These are phyloP conservation scores for Nymphalis polychloros DNA, from an alignment of 2,888 invertebrate genomes.

Conservation along the genomic window DNA sequence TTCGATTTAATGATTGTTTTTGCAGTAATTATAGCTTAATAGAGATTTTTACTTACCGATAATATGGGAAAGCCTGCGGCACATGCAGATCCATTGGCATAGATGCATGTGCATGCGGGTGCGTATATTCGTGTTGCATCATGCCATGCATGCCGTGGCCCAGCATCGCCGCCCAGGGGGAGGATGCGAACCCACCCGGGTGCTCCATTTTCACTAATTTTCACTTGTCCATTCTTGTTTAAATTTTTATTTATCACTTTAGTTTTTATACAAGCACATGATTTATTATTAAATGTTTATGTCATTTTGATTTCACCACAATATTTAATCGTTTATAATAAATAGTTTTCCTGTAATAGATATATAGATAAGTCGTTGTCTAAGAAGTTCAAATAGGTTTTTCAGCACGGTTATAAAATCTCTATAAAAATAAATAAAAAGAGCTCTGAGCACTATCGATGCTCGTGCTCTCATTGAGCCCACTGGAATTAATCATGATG, in stretches of 20 bases:
- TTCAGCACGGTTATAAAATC: too few relatives aligned
- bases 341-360: neutral
- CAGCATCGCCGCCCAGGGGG: conserved; percentile 90
- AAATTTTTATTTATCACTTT: conserved; percentile 23
- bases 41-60: conserved; percentile 84
- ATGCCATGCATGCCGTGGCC: conserved; percentile 85
- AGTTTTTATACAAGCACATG: neutral
- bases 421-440: too few relatives aligned
- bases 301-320: neutral
- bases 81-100: conserved; percentile 96
- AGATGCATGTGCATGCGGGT: conserved; percentile 82
- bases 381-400: too few relatives aligned
- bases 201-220: conserved; percentile 84
- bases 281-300: neutral
- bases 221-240: conserved; percentile 39
- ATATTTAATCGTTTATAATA: neutral
- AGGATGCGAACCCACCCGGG: conserved; percentile 87
- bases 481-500: too few relatives aligned
- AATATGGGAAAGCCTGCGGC: conserved; percentile 94
- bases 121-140: conserved; percentile 84
- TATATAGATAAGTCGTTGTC: neutral
- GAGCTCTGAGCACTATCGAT: too few relatives aligned
- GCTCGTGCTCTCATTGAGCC: too few relatives aligned
- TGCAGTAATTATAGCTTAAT: too few relatives aligned
- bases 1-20: too few relatives aligned